phyloP scores from a whole-genome alignment of 2,888 invertebrate genomes.

The Lepidochitona cinerea region DNA sequence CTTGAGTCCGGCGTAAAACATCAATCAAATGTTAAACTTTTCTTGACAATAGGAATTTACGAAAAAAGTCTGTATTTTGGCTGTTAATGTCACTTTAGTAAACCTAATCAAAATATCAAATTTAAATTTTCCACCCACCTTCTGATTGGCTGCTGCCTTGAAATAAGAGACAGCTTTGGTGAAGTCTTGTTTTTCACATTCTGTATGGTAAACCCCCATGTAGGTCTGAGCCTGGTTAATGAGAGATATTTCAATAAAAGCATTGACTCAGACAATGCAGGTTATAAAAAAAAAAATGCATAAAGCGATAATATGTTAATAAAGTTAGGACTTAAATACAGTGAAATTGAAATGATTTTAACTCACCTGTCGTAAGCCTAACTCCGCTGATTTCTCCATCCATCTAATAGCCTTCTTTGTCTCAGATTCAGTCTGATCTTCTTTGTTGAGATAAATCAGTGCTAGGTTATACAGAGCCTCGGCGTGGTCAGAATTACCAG shows the following conservation, averaged over 20 bases:
- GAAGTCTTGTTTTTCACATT: conserved; percentile 38
- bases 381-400: conserved; percentile 51
- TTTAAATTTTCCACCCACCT: conserved; percentile 39
- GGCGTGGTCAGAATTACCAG: conserved; percentile 78
- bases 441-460: conserved; percentile 77
- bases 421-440: conserved; percentile 28
- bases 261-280: not conserved
- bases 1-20: too few species aligned
- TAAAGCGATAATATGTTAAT: not conserved
- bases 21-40: too few species aligned
- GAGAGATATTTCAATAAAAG: not conserved
- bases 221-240: conserved; percentile 55
- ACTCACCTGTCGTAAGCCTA: conserved; percentile 53
- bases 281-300: not conserved
- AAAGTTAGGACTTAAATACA: not conserved
- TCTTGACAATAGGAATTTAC: too few species aligned
- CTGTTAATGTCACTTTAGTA: too few species aligned
- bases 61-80: too few species aligned
- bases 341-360: not conserved
- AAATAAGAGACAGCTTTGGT: conserved; percentile 49
- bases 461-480: conserved; percentile 81
- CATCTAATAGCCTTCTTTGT: conserved; percentile 35
- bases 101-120: too few species aligned
- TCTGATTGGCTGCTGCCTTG: conserved; percentile 48
- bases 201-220: conserved; percentile 54